A percentile compares a stretch with the other conserved stretches of the same genome.
Conservation (phyloP, 2,113 vertebrate species). For the Zosterops japonicus region DNA sequence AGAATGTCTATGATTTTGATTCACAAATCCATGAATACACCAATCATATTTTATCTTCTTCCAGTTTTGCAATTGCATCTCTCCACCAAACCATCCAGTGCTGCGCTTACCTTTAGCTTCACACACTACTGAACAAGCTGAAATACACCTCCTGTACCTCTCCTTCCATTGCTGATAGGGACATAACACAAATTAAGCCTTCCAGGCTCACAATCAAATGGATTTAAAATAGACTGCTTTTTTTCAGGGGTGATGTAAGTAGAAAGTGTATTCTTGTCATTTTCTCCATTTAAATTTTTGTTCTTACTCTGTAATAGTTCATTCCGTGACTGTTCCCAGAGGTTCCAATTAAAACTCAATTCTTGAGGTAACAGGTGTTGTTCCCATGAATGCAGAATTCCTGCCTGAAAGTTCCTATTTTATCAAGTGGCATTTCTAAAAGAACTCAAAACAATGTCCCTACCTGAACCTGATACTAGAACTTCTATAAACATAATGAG, state of each 20-base stretch:
- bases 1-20: not conserved
- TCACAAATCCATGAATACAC: not conserved
- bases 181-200: not conserved
- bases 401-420: not conserved
- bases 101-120: slow-evolving; percentile 14
- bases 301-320: not conserved
- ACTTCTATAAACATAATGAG: not conserved
- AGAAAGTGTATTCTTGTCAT: not conserved
- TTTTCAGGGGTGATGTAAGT: not conserved
- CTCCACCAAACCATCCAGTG: not conserved
- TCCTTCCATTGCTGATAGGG: not conserved
- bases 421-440: not conserved
- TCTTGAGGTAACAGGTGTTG: not conserved
- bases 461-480: not conserved
- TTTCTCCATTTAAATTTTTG: not conserved
- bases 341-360: not conserved
- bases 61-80: not conserved
- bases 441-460: not conserved
- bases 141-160: not conserved
- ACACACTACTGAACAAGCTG: not conserved
- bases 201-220: not conserved
- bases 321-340: not conserved
- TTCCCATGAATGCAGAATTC: not conserved
- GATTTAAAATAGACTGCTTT: not conserved
- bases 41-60: not conserved